Conservation (phyloP, 2,113 vertebrate genomes). For the Fregata magnificens region DNA sequence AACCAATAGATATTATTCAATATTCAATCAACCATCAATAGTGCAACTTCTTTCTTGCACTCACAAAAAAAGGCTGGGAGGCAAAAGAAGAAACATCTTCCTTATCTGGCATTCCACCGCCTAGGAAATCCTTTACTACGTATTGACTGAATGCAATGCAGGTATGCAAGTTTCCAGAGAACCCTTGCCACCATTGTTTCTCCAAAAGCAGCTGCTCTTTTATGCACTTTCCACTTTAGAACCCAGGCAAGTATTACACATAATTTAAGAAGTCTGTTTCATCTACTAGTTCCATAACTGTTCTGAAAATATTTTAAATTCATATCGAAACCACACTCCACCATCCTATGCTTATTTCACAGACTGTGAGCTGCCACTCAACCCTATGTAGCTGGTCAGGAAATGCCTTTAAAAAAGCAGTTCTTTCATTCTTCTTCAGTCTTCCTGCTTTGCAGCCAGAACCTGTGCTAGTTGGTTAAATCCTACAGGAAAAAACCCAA, state of each 20-base stretch:
- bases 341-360: neutral
- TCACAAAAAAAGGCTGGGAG: neutral
- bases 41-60: neutral
- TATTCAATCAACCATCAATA: neutral
- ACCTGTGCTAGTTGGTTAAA: neutral
- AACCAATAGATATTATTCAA: neutral
- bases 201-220: neutral
- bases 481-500: neutral
- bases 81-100: neutral
- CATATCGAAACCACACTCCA: neutral
- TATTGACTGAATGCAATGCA: neutral
- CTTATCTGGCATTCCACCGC: neutral
- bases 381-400: neutral
- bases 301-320: neutral
- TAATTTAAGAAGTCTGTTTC: neutral
- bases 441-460: neutral
- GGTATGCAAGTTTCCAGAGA: neutral
- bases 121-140: neutral
- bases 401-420: neutral
- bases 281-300: neutral
- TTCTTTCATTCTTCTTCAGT: neutral
- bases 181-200: neutral
- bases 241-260: neutral
- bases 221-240: neutral
- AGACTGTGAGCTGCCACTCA: neutral